These are phyloP conservation scores for Onychomys arenicola DNA, from an alignment of 2,797 vertebrate genomes.

Conservation along the genomic window DNA sequence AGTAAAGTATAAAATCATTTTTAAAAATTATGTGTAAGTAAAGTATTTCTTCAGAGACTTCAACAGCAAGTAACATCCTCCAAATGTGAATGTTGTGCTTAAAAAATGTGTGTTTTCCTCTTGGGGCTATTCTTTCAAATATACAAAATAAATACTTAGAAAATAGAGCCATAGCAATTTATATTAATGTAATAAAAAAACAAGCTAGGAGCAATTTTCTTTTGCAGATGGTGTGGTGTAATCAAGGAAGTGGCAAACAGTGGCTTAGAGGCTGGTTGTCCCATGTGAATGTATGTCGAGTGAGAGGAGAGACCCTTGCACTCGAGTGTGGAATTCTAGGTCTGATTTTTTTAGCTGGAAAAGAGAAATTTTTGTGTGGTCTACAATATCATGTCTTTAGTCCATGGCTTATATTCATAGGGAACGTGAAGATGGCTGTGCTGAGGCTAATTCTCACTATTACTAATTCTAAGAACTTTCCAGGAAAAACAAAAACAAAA, in stretches of 20 bases:
- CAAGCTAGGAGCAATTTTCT: neutral
- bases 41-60: neutral
- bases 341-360: constrained; percentile 4
- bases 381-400: neutral
- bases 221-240: too few species aligned
- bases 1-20: neutral
- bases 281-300: neutral
- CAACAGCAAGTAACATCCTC: neutral
- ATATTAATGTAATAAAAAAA: neutral
- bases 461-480: neutral
- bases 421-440: neutral
- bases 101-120: neutral
- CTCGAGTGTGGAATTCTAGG: neutral
- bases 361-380: neutral
- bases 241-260: neutral
- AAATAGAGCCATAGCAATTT: neutral
- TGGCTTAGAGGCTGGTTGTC: accelerated
- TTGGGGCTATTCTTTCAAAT: neutral
- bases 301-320: neutral
- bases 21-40: neutral
- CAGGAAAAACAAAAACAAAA: neutral
- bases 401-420: neutral
- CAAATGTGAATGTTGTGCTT: neutral
- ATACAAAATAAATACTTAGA: neutral
- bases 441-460: neutral